Evolutionary conservation across 1,140 invertebrate genomes (phyloP).

Genomic region (Drosophila pandora): DNA sequence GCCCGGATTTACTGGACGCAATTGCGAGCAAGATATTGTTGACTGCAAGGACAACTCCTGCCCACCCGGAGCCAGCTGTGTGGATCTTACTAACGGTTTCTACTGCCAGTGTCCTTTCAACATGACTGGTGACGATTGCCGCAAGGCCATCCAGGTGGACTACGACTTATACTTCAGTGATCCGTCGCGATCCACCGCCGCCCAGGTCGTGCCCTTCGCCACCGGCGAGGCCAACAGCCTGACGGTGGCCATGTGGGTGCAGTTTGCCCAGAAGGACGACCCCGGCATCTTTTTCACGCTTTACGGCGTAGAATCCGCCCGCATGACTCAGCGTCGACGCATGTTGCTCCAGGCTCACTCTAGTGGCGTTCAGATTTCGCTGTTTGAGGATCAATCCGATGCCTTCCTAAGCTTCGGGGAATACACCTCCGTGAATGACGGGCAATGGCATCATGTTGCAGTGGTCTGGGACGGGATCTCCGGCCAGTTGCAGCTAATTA

Average conservation of each 20-base stretch:
- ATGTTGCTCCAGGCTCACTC: constrained; percentile 95
- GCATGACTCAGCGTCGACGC: constrained; percentile 91
- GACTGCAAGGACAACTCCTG: constrained; percentile 97
- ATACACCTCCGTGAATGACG: constrained; percentile 97
- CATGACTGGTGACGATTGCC: constrained; percentile 97
- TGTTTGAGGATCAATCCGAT: constrained; percentile 94
- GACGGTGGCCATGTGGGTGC: constrained; percentile 97
- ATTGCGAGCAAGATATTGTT: constrained; percentile 96
- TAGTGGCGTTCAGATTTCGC: constrained; percentile 93
- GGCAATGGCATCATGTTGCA: constrained; percentile 98
- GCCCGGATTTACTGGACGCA: constrained; percentile 91
- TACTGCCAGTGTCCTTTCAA: constrained; percentile 98
- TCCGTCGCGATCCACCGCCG: constrained; percentile 92
- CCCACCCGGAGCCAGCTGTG: constrained; percentile 96
- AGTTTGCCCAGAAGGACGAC: constrained; percentile 95
- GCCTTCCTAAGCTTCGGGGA: constrained; percentile 95
- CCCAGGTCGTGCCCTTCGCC: constrained; percentile 95
- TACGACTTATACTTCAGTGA: constrained; percentile 98
- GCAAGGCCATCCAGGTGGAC: constrained; percentile 98
- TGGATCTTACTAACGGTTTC: constrained; percentile 96
- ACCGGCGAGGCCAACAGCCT: constrained; percentile 90
- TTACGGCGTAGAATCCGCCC: constrained; percentile 92
- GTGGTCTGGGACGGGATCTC: constrained; percentile 95
- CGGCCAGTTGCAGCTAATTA: constrained; percentile 93
- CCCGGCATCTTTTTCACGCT: constrained; percentile 97